These are phyloP conservation scores for Meloe dianella DNA, from an alignment of 2,888 invertebrate genomes.

Conservation along the genomic window DNA sequence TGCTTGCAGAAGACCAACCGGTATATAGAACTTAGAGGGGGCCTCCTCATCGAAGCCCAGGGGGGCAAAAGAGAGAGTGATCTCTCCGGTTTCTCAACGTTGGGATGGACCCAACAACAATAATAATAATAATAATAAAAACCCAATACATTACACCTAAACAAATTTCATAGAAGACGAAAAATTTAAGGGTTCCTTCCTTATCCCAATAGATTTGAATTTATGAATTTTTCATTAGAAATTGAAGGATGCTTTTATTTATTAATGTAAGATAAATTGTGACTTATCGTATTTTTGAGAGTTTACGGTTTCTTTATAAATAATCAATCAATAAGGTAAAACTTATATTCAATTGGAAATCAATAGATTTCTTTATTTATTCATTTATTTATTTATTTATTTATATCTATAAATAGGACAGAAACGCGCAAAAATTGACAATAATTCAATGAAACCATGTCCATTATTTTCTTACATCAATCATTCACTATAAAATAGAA, in stretches of 20 bases:
- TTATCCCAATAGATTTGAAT: not conserved
- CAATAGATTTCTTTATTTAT: not conserved
- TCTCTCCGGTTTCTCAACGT: slow-evolving; percentile 44
- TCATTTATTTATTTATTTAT: not conserved
- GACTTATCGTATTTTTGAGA: not conserved
- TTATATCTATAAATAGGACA: not conserved
- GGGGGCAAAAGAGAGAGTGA: slow-evolving; percentile 47
- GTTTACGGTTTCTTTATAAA: not conserved
- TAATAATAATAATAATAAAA: slow-evolving; percentile 27
- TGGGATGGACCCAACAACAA: slow-evolving; percentile 27
- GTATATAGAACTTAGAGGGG: slow-evolving; percentile 39
- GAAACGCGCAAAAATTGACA: not conserved
- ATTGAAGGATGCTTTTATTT: not conserved
- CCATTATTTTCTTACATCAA: not conserved
- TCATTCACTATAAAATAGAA: not conserved
- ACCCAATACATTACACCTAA: slow-evolving; percentile 12
- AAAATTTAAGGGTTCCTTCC: too few species aligned
- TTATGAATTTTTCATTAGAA: slow-evolving; percentile 1
- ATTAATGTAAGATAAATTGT: not conserved
- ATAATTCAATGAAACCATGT: not conserved
- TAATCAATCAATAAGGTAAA: not conserved
- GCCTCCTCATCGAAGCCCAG: slow-evolving; percentile 35
- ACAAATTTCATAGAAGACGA: not conserved
- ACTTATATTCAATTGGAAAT: not conserved
- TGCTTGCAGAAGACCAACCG: slow-evolving; percentile 39